Evolutionary conservation across 2,797 vertebrate genomes (phyloP), one percentile per base, ranked within the genome.

Genomic region (Leptatherina wallacei): DNA sequence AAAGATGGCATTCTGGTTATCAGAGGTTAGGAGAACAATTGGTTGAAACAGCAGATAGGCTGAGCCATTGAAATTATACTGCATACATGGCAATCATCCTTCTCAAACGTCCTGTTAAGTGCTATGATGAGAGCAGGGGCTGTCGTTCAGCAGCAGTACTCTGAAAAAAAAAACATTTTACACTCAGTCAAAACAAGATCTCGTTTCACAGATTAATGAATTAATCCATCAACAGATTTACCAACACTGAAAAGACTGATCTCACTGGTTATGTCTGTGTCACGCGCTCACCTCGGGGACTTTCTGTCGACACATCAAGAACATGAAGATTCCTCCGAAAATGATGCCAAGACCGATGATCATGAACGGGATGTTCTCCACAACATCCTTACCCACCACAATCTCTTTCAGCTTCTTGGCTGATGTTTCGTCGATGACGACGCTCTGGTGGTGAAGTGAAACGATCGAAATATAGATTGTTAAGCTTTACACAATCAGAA

Each of bases 331-430:
- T 44, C 93, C 71, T 29, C 96, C 97, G 47, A 97, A 86, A 49
- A 96, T 18, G 85, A 98, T 90, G 18, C 96, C 97, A 0, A 97
- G 58, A 0, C 93, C 95, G 85, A 99, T 96, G 75, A 99, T 80
- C n/a, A 99, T 92, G 7, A 97, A 99, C 0, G 98, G 98, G 42
- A 97, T 87, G 81, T 95, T 97, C 69, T 93, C 92, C 69, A 98
- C 74, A 3, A 97, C 83, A 7, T 92, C 88, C 60, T 93, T 88
- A 62, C 93, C 57, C 0, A 89, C 55, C 11, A 95, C 83, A 32
- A 95, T 65, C 0, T 12, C 65, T 27, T 73, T 88, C 61, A 99
- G 89, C 87, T 94, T 96, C 67, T 13, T 63, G 27, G 89, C 96
- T 2, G 96, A 97, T 5, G 33, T 61, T 51, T 96, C 94, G 58